These are phyloP conservation scores for Pluvialis apricaria DNA, from an alignment of 2,113 vertebrate species.

Conservation along the genomic window DNA sequence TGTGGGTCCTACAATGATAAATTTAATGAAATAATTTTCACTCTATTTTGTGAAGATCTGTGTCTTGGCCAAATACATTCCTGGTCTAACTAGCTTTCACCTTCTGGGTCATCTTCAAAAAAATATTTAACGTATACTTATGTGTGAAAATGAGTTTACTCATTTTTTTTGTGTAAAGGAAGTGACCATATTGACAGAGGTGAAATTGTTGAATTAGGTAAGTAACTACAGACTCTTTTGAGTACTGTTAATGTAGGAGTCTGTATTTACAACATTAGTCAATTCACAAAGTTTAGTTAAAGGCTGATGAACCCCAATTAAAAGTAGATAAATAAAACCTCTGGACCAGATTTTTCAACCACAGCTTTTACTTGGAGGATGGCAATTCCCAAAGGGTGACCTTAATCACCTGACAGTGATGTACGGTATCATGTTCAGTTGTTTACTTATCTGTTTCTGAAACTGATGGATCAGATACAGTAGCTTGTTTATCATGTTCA, in stretches of 20 bases:
- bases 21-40: not conserved
- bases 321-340: not conserved
- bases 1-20: not conserved
- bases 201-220: not conserved
- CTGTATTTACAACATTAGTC: not conserved
- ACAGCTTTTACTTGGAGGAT: not conserved
- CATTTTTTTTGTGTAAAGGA: not conserved
- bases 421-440: conserved; percentile 48
- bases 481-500: conserved; percentile 61
- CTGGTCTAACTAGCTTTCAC: not conserved
- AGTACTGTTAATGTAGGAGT: not conserved
- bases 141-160: not conserved
- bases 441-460: conserved; percentile 67
- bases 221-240: not conserved
- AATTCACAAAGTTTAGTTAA: not conserved
- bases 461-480: conserved; percentile 63
- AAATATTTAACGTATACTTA: not conserved
- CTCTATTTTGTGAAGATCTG: not conserved
- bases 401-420: conserved; percentile 62
- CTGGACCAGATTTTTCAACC: not conserved
- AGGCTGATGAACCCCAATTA: not conserved
- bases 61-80: not conserved
- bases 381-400: conserved; percentile 23
- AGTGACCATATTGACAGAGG: not conserved
- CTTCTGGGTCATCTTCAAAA: not conserved